phyloP scores from a whole-genome alignment of 2,888 invertebrate species.

The Mesoligia furuncula region DNA sequence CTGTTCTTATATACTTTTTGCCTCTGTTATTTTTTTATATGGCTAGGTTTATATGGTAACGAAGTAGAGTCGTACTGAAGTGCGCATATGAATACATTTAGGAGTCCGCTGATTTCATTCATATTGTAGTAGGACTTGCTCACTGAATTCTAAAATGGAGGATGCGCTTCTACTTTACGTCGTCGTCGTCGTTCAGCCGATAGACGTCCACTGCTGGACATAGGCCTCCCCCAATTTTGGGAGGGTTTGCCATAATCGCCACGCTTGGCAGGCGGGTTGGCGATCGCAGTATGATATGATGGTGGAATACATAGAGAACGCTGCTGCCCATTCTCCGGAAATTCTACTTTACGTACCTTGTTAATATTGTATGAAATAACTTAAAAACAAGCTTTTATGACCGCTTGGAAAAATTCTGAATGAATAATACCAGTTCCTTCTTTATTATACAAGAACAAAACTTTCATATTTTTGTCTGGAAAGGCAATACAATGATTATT shows the following conservation, averaged over 20 bases:
- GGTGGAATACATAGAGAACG: too few relatives aligned
- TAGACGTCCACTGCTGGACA: too few relatives aligned
- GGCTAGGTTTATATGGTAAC: constrained; percentile 19
- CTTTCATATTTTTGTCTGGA: background rate
- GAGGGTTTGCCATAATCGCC: too few relatives aligned
- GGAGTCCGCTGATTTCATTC: constrained; percentile 57
- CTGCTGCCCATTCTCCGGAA: too few relatives aligned
- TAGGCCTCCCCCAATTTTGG: too few relatives aligned
- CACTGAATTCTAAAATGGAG: constrained; percentile 61
- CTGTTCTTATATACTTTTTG: background rate
- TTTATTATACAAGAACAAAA: background rate
- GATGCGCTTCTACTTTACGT: constrained; percentile 32
- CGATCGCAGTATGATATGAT: too few relatives aligned
- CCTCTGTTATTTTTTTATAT: background rate
- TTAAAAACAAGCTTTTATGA: constrained; percentile 21
- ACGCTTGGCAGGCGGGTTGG: too few relatives aligned
- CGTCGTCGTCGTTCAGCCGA: too few relatives aligned
- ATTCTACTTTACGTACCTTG: constrained; percentile 24
- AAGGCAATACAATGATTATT: constrained; percentile 16
- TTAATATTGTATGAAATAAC: constrained; percentile 51
- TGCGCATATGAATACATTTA: constrained; percentile 53
- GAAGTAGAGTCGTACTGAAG: constrained; percentile 1
- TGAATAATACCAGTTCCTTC: background rate
- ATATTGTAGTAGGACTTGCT: constrained; percentile 57
- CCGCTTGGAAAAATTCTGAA: constrained; percentile 7